Evolutionary conservation across 2,888 invertebrate genomes (phyloP).

Genomic region (Suillia variegata): DNA sequence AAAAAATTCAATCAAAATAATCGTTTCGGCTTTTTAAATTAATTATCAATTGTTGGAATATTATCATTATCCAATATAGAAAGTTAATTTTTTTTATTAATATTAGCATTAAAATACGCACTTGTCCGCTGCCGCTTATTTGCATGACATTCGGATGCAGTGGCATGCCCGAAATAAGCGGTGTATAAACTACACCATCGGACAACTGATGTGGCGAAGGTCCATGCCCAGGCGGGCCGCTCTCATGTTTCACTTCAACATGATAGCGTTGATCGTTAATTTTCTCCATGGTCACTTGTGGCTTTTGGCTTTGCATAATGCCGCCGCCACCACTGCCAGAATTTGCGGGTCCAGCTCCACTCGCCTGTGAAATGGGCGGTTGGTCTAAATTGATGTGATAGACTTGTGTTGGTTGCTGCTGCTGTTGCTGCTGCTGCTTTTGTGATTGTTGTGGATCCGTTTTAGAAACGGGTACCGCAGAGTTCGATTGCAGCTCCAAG

Average conservation of each 20-base stretch:
- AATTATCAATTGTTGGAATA: too few relatives aligned
- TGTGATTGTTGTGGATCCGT: conserved; percentile 47
- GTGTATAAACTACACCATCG: conserved; percentile 56
- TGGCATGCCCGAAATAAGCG: conserved; percentile 53
- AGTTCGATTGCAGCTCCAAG: conserved; percentile 50
- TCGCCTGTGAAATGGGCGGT: conserved; percentile 51
- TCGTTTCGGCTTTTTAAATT: not conserved
- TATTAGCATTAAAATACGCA: conserved; percentile 21
- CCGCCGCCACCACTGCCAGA: conserved; percentile 28
- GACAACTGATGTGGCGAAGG: conserved; percentile 50
- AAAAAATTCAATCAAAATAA: conserved; percentile 14
- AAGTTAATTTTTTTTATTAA: not conserved
- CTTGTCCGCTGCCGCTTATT: conserved; percentile 50
- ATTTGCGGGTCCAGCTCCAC: conserved; percentile 39
- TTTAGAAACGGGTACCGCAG: conserved; percentile 43
- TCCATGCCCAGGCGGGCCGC: conserved; percentile 41
- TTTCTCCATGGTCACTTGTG: conserved; percentile 60
- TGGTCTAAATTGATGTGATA: conserved; percentile 60
- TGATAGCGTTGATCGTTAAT: conserved; percentile 57
- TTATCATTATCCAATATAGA: too few relatives aligned
- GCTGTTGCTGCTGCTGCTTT: conserved; percentile 50
- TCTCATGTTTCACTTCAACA: conserved; percentile 57
- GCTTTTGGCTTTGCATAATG: conserved; percentile 48
- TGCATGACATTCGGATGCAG: conserved; percentile 57
- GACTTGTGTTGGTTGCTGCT: conserved; percentile 48